Conservation (phyloP, 2,888 invertebrate species). For the Oscheius onirici region DNA sequence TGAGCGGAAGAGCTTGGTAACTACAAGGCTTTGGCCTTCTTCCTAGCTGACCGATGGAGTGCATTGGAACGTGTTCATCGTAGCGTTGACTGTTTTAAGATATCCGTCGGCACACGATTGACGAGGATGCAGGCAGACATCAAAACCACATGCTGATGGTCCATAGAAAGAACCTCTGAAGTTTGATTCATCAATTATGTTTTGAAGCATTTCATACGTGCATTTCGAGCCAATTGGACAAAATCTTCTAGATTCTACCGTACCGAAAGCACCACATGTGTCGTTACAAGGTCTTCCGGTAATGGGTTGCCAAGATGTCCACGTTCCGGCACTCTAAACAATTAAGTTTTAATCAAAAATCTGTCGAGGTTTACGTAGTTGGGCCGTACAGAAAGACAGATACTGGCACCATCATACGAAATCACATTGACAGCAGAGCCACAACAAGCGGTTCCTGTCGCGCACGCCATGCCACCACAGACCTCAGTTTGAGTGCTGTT, state of each 20-base stretch:
- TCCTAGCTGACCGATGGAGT: neutral
- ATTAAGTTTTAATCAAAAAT: neutral
- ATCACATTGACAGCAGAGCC: conserved; percentile 33
- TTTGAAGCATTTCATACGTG: neutral
- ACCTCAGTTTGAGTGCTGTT: conserved; percentile 30
- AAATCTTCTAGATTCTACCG: neutral
- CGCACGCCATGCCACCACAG: conserved; percentile 40
- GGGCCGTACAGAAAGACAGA: conserved; percentile 34
- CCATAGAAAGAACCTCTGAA: neutral
- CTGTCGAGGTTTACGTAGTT: neutral
- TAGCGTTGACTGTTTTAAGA: neutral
- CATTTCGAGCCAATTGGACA: conserved; percentile 15
- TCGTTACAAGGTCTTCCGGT: conserved; percentile 11
- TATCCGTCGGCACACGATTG: conserved; percentile 3
- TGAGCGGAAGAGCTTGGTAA: too few relatives aligned
- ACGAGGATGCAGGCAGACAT: neutral
- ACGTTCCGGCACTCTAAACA: neutral
- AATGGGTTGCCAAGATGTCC: conserved; percentile 1
- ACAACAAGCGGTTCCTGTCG: conserved; percentile 19
- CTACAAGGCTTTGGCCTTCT: neutral
- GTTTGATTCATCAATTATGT: neutral
- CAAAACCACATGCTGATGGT: neutral
- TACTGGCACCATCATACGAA: conserved; percentile 45
- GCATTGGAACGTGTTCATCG: neutral
- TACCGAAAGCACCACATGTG: conserved; percentile 15